Base-by-base conservation (phyloP, 2,113 vertebrate species). In the Scolopax mira region DNA sequence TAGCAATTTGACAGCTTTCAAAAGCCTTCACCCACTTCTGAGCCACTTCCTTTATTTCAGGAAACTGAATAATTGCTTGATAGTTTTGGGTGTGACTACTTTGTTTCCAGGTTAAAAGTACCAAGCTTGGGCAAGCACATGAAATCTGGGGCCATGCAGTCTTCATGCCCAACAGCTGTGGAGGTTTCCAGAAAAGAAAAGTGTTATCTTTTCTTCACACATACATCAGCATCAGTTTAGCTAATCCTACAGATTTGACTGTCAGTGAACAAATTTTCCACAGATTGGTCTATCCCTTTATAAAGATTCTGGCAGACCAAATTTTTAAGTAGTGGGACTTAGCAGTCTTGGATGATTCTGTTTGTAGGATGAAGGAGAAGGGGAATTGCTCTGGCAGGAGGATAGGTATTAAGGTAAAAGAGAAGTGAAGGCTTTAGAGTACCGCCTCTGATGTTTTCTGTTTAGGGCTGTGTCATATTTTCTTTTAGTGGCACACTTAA, bases 11-110 rank as follows among this genome's bases (percentile, higher is more conserved):
- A 67, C 69, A 93, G 55, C 79, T 94, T 95, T 96, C 75, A 90
- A 74, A 96, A 95, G 48, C 28, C 39, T 81, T 86, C 54, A 86
- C 60, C n/a, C 35, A 42, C 48, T 80, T 70, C 57, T 81, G 61
- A 92, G 52, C 57, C 73, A 88, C 73, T 95, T 96, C 92, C 90
- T 93, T 75, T 84, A 48, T 81, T 72, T 69, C 83, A 92, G 86
- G 79, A 90, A 93, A 64, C 58, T 77, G 74, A 82, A 52, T 54
- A 87, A 51, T 85, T 79, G 27, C 61, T 85, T 93, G 46, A 17
- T 78, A 64, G 39, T 71, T 93, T 88, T 39, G 30, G 44, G 49
- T 88, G 65, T 57, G 27, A 60, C 48, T 55, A n/a, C n/a, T 67
- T 79, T 37, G 55, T 39, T 27, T 39, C 61, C 37, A 55, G 44